Conservation (phyloP, 2,888 invertebrate genomes). For the Orchesella flavescens region DNA sequence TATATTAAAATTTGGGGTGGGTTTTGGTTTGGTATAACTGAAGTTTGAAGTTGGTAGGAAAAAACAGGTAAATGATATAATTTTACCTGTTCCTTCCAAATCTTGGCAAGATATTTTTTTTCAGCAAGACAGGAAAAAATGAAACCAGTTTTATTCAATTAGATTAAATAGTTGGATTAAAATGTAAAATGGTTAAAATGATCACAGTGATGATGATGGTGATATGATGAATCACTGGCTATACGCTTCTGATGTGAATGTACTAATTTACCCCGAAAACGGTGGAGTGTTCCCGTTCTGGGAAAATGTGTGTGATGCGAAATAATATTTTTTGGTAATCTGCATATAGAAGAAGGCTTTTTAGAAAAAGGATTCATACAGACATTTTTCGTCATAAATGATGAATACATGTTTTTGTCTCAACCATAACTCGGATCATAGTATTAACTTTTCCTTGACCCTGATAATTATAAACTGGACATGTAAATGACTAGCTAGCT, state of each 20-base stretch:
- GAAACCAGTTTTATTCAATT: conserved; percentile 45
- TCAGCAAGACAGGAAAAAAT: conserved; percentile 3
- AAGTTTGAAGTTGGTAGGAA: not conserved
- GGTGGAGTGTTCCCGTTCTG: not conserved
- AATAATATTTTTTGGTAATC: too few species aligned
- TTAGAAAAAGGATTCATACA: not conserved
- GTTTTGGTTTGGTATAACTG: not conserved
- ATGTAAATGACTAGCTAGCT: not conserved
- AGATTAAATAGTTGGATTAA: not conserved
- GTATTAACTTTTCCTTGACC: conserved; percentile 26
- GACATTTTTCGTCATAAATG: not conserved
- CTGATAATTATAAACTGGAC: conserved; percentile 10
- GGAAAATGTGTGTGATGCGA: not conserved
- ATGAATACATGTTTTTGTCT: not conserved
- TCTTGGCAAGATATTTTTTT: not conserved
- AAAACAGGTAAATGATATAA: conserved; percentile 24
- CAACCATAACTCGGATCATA: not conserved
- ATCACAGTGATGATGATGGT: not conserved
- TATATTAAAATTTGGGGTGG: too few species aligned
- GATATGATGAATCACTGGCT: conserved; percentile 27
- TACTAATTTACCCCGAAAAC: not conserved
- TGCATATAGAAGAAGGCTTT: too few species aligned
- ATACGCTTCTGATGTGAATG: not conserved
- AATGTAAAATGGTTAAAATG: conserved; percentile 2
- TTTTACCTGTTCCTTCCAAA: conserved; percentile 6